A percentile compares a stretch with the other conserved stretches of the same genome.
Conservation (phyloP, 2,113 vertebrate genomes). For the pig (Sus scrofa) region DNA sequence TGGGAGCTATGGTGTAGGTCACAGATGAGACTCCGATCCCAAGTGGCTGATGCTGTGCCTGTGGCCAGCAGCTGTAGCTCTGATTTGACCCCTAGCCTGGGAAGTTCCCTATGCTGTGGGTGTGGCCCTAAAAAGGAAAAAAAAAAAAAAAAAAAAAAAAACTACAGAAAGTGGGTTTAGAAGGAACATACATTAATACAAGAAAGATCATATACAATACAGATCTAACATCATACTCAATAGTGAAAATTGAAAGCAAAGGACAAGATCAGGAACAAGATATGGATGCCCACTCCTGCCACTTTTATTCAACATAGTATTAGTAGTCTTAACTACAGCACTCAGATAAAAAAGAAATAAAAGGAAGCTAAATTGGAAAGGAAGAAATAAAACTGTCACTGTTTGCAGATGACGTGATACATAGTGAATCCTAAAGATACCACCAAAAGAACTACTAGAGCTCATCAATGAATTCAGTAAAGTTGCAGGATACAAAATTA, state of each 20-base stretch:
- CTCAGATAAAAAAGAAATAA: not conserved
- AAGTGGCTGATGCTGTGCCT: no score
- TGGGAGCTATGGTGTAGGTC: no score
- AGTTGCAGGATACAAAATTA: not conserved
- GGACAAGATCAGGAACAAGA: not conserved
- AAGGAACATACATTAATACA: not conserved
- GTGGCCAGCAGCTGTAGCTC: no score
- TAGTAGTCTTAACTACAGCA: not conserved
- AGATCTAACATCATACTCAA: not conserved
- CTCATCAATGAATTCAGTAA: not conserved
- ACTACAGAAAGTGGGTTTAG: not conserved
- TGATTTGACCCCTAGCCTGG: no score
- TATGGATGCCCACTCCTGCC: not conserved
- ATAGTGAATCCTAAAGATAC: not conserved
- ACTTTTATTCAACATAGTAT: not conserved
- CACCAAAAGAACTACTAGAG: not conserved
- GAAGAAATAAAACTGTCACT: not conserved
- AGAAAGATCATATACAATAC: not conserved
- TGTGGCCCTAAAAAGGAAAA: no score
- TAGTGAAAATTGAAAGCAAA: not conserved
- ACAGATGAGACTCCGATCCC: no score
- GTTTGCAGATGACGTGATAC: not conserved
- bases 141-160: no score
- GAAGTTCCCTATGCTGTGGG: no score
- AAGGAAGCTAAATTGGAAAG: not conserved